Conservation (phyloP, 2,797 vertebrate species). For the Columba guinea region DNA sequence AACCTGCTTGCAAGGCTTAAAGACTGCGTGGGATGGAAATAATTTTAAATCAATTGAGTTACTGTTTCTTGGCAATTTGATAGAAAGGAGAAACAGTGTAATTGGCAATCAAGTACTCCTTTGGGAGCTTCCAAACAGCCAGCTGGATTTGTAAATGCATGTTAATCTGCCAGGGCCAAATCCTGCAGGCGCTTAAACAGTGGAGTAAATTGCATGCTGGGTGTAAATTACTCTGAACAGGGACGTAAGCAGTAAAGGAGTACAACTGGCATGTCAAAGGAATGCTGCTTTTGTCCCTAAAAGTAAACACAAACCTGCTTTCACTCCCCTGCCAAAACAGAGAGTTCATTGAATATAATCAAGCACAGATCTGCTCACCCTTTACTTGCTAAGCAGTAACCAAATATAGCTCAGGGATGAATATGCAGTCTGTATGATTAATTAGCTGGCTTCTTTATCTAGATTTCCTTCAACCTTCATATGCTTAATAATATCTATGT, state of each 20-base stretch:
- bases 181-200: neutral
- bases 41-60: conserved; percentile 78
- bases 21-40: conserved; percentile 65
- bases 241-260: neutral
- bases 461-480: neutral
- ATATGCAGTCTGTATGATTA: conserved; percentile 38
- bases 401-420: conserved; percentile 4
- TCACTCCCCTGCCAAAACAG: neutral
- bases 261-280: neutral
- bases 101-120: conserved; percentile 77
- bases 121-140: conserved; percentile 71
- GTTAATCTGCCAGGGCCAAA: conserved; percentile 68
- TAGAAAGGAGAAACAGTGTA: conserved; percentile 76
- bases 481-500: neutral
- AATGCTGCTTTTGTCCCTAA: conserved; percentile 19
- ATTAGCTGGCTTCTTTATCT: conserved; percentile 42
- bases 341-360: conserved; percentile 1
- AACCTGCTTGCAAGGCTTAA: conserved; percentile 61
- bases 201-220: neutral
- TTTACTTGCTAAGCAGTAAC: conserved; percentile 17
- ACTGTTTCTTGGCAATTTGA: conserved; percentile 80
- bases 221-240: neutral
- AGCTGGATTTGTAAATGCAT: conserved; percentile 72
- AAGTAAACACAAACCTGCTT: conserved; percentile 40
- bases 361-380: conserved; percentile 7